Evolutionary conservation across 2,797 vertebrate genomes (phyloP), one percentile per base, ranked within the genome.

Genomic region (Manis crassicaudata): DNA sequence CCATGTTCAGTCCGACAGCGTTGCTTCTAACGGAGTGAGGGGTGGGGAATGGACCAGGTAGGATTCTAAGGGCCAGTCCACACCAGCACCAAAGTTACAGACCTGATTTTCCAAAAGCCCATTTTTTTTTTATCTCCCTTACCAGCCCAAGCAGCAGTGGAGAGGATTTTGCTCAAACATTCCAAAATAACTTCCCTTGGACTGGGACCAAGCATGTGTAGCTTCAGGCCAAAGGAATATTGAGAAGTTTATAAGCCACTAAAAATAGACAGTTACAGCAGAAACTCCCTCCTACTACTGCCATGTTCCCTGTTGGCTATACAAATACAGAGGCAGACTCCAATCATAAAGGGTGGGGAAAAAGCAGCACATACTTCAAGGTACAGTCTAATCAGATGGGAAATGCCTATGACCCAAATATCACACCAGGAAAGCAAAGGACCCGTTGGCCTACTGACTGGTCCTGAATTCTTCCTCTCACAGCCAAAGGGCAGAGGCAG

Each of bases 131-230:
- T 83, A 52, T 92, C 86, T 96, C 65, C 80, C 35, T 93, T 88
- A 72, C 43, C 91, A 95, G 62, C 6, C 72, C 62, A 88, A 95
- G 77, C 56, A 93, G 84, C 56, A 80, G 63, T 18, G 21, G 86
- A 95, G 93, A 96, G 63, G 40, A 94, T 95, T 97, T 97, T 94
- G 81, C 95, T 98, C 97, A 97, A 35, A 97, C 92, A 97, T 98
- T 97, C 97, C 97, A 96, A 97, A 97, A 96, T 94, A 93, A 96
- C 89, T 97, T 97, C 97, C 96, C 96, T 67, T 97, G 89, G 97
- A 94, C 96, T 96, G 76, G 96, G 50, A 97, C 77, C 94, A 97
- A 96, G 88, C 84, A 29, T 96, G 75, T 93, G 92, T 73, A 95
- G 84, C 93, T 96, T 96, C 37, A 70, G 87, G 94, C 97, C 94